Base-by-base conservation (phyloP, 1,140 invertebrate species). In the Brachionus paranguensis region DNA sequence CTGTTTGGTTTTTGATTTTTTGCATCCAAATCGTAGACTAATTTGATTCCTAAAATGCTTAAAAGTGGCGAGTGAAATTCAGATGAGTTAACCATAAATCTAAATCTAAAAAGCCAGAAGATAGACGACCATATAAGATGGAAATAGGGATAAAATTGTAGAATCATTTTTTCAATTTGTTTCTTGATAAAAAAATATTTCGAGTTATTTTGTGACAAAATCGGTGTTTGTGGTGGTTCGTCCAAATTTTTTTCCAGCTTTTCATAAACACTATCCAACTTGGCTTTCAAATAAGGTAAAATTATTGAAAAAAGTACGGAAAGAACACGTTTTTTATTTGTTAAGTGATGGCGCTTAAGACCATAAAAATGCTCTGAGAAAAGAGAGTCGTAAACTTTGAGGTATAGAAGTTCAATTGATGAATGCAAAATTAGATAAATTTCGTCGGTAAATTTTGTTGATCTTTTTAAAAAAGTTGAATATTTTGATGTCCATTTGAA, bases 311-410 rank as follows among this genome's bases (percentile, higher is more conserved):
- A 64, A 17, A 81, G 10, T 12, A 81, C 20, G 17, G 78, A 81
- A 20, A 81, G 60, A 27, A 64, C 12, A 3, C 78, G 50, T 14
- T 81, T 60, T 37, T 81, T 68, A 37, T 47, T 81, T 27, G 41
- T 68, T 27, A 81, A 20, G 10, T 24, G 8, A 47, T 33, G 5
- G 12, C 78, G 53, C 12, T 41, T 60, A 17, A 81, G 41, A 29
- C 53, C 41, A 41, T 81, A 81, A 81, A 81, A 81, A 37, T 68
- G 53, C 20, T 81, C 78, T 11, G 78, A 81, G 24, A 81, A 81
- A 1, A 81, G n/a, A 14, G 53, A 24, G 53, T 81, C 20, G 43
- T 64, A 81, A 4, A 3, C 20, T 64, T 81, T 81, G 10, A 81
- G 33, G 20, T 64, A 81, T 20, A 81, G 43, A 64, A 81, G 14